A percentile compares a stretch with the other conserved stretches of the same genome.
phyloP scores from a whole-genome alignment of 1,140 invertebrate species.

The Meloidogyne chitwoodi region DNA sequence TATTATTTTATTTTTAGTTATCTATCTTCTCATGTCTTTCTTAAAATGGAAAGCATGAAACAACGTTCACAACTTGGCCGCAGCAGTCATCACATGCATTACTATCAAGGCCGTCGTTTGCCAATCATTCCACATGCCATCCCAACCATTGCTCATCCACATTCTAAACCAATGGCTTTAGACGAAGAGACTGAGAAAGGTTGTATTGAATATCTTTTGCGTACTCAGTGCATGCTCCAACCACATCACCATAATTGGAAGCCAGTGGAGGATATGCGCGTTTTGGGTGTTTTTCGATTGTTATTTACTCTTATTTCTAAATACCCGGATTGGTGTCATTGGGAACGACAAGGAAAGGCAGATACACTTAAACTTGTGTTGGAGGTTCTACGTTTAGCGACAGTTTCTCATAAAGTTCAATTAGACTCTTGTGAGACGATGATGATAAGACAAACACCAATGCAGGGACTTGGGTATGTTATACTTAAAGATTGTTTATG shows the following conservation, averaged over 20 bases:
- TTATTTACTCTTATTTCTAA: slow-evolving; percentile 26
- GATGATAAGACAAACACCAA: slow-evolving; percentile 21
- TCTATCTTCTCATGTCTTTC: slow-evolving; percentile 36
- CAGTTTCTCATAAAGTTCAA: slow-evolving; percentile 41
- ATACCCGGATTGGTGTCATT: slow-evolving; percentile 19
- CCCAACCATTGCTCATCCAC: slow-evolving; percentile 15
- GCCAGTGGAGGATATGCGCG: slow-evolving; percentile 28
- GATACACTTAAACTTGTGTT: slow-evolving; percentile 31
- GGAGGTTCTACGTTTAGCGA: slow-evolving; percentile 37
- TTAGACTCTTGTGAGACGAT: slow-evolving; percentile 39
- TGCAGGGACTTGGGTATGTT: slow-evolving; percentile 25
- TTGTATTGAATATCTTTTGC: slow-evolving; percentile 25
- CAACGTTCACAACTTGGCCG: slow-evolving; percentile 26
- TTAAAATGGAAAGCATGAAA: slow-evolving; percentile 47
- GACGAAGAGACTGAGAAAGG: slow-evolving; percentile 27
- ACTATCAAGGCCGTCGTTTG: neutral
- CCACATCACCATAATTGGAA: slow-evolving; percentile 33
- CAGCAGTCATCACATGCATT: slow-evolving; percentile 6
- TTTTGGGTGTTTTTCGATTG: slow-evolving; percentile 24
- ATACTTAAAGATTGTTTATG: neutral
- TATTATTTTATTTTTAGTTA: slow-evolving; percentile 20
- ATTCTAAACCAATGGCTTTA: slow-evolving; percentile 30
- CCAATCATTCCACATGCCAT: slow-evolving; percentile 25
- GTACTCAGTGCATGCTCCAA: slow-evolving; percentile 21
- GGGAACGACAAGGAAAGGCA: slow-evolving; percentile 14